Percentiles rank a stretch among this genome's conserved stretches.
These are phyloP conservation scores for Heterochromis multidens DNA, from an alignment of 2,113 vertebrate genomes.

Conservation along the genomic window DNA sequence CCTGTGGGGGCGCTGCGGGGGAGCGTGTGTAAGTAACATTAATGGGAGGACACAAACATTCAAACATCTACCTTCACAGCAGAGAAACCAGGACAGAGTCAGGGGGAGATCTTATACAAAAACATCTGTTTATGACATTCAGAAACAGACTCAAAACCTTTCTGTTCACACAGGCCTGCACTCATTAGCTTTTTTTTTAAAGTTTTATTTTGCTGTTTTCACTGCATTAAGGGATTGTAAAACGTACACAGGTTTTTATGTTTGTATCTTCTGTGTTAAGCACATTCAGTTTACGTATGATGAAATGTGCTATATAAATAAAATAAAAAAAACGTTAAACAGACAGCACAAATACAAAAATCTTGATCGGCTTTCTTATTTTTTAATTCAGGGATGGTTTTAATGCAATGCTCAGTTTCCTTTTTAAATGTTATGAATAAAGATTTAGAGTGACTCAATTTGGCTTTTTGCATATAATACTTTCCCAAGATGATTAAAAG, in stretches of 20 bases:
- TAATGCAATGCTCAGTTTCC: neutral
- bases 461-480: neutral
- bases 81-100: neutral
- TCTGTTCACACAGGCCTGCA: no score
- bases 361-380: neutral
- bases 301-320: no score
- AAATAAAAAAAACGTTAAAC: neutral
- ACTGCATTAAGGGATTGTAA: no score
- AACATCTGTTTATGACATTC: no score
- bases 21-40: neutral
- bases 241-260: no score
- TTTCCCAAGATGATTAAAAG: neutral
- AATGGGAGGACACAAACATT: no score
- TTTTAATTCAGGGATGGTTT: neutral
- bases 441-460: neutral
- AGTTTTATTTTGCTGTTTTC: no score
- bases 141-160: no score
- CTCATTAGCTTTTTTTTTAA: no score
- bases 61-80: neutral
- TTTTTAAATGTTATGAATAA: neutral
- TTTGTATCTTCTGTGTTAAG: no score
- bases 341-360: neutral
- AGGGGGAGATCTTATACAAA: neutral
- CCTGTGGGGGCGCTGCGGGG: neutral
- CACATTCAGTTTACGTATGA: no score